A percentile compares a stretch with the other conserved stretches of the same genome.
Evolutionary conservation across 2,888 invertebrate species (phyloP).

Genomic region (Eupithecia inturbata): DNA sequence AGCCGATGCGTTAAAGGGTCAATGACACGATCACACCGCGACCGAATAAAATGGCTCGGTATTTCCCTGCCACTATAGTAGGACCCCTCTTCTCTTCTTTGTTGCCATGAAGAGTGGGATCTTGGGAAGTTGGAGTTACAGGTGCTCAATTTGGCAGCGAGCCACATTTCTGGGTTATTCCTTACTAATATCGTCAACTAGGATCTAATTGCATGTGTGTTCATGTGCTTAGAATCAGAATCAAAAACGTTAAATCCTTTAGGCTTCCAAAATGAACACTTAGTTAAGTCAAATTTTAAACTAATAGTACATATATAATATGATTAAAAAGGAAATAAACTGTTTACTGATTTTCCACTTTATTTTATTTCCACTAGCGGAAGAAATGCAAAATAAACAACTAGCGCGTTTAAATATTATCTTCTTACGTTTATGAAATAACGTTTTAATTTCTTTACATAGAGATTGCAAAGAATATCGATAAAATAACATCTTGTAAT

Average conservation of each 20-base stretch:
- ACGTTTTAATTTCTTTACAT: not conserved
- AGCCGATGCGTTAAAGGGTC: slow-evolving; percentile 77
- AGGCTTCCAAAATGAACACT: not conserved
- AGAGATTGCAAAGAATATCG: not conserved
- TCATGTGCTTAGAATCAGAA: not conserved
- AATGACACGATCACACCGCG: slow-evolving; percentile 70
- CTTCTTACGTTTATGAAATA: not conserved
- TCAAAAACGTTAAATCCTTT: not conserved
- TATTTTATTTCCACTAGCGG: not conserved
- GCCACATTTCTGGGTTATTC: slow-evolving; percentile 55
- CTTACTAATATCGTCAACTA: slow-evolving; percentile 26
- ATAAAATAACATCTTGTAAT: not conserved
- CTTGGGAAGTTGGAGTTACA: slow-evolving; percentile 52
- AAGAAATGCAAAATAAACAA: not conserved
- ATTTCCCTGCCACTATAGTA: slow-evolving; percentile 48
- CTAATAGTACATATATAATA: not conserved
- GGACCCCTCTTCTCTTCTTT: slow-evolving; percentile 49
- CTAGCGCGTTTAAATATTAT: not conserved
- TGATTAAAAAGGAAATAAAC: not conserved
- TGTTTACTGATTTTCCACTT: not conserved
- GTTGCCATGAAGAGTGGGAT: slow-evolving; percentile 41
- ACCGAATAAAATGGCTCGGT: slow-evolving; percentile 62
- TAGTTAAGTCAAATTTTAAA: too few species aligned
- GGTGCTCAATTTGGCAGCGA: slow-evolving; percentile 60
- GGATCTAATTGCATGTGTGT: not conserved